Conservation (phyloP, 1,140 invertebrate species). For the Lepidurus packardi region DNA sequence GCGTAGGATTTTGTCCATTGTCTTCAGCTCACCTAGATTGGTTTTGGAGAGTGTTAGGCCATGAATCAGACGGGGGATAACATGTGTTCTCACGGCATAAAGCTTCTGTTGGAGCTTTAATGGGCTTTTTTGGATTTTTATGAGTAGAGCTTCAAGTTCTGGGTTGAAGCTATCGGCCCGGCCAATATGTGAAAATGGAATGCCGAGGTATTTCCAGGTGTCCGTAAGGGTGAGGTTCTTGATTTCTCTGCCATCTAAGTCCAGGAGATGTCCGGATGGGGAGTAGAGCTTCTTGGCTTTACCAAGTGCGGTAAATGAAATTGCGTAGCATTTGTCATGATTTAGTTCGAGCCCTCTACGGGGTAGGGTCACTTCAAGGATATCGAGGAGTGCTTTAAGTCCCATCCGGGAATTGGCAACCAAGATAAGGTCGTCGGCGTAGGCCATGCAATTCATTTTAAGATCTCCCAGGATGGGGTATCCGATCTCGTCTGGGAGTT, state of each 20-base stretch:
- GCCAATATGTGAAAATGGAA: not conserved
- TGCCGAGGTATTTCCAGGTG: not conserved
- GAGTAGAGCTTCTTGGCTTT: not conserved
- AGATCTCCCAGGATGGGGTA: not conserved
- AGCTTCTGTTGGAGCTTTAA: not conserved
- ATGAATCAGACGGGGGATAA: not conserved
- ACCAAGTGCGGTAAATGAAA: not conserved
- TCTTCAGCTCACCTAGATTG: not conserved
- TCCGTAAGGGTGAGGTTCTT: not conserved
- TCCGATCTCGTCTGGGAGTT: not conserved
- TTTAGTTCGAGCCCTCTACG: not conserved
- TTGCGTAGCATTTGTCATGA: not conserved
- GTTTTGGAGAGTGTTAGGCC: not conserved
- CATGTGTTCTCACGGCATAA: not conserved
- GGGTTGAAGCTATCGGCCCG: not conserved
- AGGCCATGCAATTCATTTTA: not conserved
- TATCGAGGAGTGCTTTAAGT: not conserved
- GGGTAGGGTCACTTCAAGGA: not conserved
- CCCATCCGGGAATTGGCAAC: no score
- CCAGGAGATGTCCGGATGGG: not conserved
- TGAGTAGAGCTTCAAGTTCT: not conserved
- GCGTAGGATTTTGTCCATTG: not conserved
- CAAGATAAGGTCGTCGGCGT: constrained; percentile 39
- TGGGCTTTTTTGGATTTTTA: not conserved
- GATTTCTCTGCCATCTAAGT: not conserved